Base-by-base conservation (phyloP, 1,140 invertebrate species). In the Magallana gigas region DNA sequence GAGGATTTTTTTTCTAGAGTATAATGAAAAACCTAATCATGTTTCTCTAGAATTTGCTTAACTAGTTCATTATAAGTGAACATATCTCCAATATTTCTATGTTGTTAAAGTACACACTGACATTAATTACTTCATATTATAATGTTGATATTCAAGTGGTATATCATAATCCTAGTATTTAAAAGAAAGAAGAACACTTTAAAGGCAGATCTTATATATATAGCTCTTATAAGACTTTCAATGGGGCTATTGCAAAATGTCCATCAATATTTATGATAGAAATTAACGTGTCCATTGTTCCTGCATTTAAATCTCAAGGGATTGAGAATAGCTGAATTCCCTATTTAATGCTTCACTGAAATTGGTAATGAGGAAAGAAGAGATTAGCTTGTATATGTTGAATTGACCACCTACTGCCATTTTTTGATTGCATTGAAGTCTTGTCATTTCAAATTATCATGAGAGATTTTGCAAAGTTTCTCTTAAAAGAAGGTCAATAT, bases 221-320 rank as follows among this genome's bases (percentile, higher is more conserved):
- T 16, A 64, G 8, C 18, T 16, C 14, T 64, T 64, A n/a, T 64
- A 64, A 16, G 18, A 16, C 14, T n/a, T 14, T 16, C 8, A 16
- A 64, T 18, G 16, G 14, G 60, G 16, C 18, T 64, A 64, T 64
- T 64, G 18, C 60, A 64, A 16, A 64, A n/a, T 16, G 0, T 56
- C 14, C 56, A 85, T n/a, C 12, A 29, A 76, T 76, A 76, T 76
- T 76, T 76, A 29, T 29, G 9, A 76, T 12, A 76, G 68, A 76
- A 76, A 76, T 76, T 76, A 76, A 29, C 16, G 68, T 76, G 68
- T 29, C 36, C 68, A 76, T 76, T 76, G 68, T 76, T 76, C 68
- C 68, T 48, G 36, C 36, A 76, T 76, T 76, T 76, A 76, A 76
- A 76, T 76, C 12, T 76, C 23, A 76, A 29, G 36, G 68, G 23